Evolutionary conservation across 2,797 vertebrate genomes (phyloP).

Genomic region (Siniperca undulata): DNA sequence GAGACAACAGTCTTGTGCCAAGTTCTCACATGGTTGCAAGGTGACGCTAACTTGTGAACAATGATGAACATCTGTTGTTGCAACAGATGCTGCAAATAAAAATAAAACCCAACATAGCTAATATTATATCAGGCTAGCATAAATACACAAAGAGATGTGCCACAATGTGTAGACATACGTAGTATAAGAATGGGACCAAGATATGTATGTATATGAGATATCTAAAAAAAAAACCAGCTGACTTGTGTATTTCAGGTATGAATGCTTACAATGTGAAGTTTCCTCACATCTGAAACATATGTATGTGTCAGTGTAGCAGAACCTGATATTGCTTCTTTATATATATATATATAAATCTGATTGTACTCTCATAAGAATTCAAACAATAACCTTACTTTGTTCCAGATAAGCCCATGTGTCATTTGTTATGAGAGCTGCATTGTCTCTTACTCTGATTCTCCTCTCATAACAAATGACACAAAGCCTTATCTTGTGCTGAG

Average conservation of each 20-base stretch:
- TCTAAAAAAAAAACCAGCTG: not conserved
- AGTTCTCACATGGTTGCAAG: not conserved
- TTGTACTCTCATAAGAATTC: too few relatives aligned
- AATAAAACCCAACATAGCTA: not conserved
- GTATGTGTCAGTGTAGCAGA: not conserved
- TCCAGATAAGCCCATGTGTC: not conserved
- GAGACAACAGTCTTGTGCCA: not conserved
- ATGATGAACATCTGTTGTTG: not conserved
- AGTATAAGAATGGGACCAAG: not conserved
- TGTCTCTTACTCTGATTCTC: not conserved
- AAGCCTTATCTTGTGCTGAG: not conserved
- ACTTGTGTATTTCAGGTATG: not conserved
- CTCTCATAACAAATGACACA: conserved; percentile 12
- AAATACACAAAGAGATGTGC: not conserved
- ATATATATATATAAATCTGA: not conserved
- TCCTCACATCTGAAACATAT: not conserved
- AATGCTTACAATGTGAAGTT: not conserved
- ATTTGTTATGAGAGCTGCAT: too few relatives aligned
- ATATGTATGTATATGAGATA: not conserved
- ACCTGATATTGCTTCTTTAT: not conserved
- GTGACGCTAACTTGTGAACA: not conserved
- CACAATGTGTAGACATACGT: not conserved
- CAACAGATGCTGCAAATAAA: not conserved
- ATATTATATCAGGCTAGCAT: not conserved
- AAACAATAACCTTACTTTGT: too few relatives aligned